phyloP scores from a whole-genome alignment of 2,113 vertebrate genomes.

The Vidua chalybeata region DNA sequence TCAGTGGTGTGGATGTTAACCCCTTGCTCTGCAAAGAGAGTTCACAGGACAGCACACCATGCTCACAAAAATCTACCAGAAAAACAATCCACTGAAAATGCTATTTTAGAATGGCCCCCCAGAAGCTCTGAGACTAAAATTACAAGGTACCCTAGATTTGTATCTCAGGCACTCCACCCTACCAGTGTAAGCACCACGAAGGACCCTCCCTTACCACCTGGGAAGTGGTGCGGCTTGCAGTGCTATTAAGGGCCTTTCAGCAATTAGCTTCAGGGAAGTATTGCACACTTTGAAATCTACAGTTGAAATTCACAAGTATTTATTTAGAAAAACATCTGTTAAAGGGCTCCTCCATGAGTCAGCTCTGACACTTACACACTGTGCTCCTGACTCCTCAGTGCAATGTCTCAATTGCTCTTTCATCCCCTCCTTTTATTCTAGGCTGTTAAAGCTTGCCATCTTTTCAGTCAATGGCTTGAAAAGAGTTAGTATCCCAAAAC shows the following conservation, averaged over 20 bases:
- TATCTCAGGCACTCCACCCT: not conserved
- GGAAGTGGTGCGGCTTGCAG: not conserved
- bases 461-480: not conserved
- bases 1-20: not conserved
- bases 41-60: not conserved
- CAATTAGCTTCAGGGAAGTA: not conserved
- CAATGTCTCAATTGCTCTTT: not conserved
- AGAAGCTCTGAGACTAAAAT: not conserved
- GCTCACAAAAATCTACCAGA: not conserved
- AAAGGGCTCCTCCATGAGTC: not conserved
- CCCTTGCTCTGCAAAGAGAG: not conserved
- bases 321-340: not conserved
- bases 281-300: not conserved
- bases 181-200: not conserved
- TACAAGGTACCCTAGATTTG: fast-evolving
- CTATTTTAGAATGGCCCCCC: not conserved
- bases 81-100: not conserved
- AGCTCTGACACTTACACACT: not conserved
- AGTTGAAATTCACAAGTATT: not conserved
- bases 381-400: not conserved
- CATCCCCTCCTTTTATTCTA: not conserved
- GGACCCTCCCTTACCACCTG: not conserved
- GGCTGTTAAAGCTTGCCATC: not conserved
- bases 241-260: not conserved
- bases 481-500: not conserved